Percentiles rank a stretch among this genome's conserved stretches.
Evolutionary conservation across 2,797 vertebrate genomes (phyloP).

Genomic region (Kryptolebias ocellatus): DNA sequence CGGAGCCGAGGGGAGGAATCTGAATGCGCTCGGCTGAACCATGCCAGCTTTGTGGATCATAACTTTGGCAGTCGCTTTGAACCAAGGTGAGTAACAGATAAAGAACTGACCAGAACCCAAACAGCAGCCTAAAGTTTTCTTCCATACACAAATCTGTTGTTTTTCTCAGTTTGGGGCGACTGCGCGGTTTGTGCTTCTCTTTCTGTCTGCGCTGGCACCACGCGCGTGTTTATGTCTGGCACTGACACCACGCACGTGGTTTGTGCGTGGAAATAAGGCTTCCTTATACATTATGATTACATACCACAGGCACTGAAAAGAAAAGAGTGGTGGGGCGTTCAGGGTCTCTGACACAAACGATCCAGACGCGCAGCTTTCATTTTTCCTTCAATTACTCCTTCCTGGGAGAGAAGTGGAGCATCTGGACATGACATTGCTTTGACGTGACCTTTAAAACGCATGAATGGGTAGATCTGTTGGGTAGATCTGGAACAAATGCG

Average conservation of each 20-base stretch:
- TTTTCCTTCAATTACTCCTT: conserved; percentile 30
- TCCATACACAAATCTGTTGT: not conserved
- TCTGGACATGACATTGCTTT: conserved; percentile 55
- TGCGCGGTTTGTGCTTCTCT: conserved; percentile 34
- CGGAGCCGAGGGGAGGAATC: conserved; percentile 71
- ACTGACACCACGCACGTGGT: not conserved
- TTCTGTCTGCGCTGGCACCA: conserved; percentile 26
- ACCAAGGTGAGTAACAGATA: conserved; percentile 74
- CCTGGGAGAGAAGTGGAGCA: conserved; percentile 38
- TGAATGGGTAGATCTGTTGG: conserved; percentile 42
- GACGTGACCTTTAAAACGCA: conserved; percentile 75
- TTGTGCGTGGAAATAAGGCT: conserved; percentile 19
- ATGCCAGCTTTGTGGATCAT: conserved; percentile 82
- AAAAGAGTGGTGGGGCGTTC: conserved; percentile 30
- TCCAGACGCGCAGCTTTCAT: conserved; percentile 16
- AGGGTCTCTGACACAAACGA: conserved; percentile 30
- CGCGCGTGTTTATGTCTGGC: conserved; percentile 16
- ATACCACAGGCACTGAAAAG: conserved; percentile 13
- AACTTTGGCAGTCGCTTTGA: conserved; percentile 81
- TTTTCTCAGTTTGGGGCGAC: not conserved
- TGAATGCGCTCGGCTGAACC: conserved; percentile 77
- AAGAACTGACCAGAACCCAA: not conserved
- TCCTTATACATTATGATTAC: conserved; percentile 35
- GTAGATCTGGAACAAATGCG: conserved; percentile 38
- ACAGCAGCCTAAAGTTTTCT: conserved; percentile 42